phyloP scores from a whole-genome alignment of 2,797 vertebrate species.

The Anisognathus igniventris region DNA sequence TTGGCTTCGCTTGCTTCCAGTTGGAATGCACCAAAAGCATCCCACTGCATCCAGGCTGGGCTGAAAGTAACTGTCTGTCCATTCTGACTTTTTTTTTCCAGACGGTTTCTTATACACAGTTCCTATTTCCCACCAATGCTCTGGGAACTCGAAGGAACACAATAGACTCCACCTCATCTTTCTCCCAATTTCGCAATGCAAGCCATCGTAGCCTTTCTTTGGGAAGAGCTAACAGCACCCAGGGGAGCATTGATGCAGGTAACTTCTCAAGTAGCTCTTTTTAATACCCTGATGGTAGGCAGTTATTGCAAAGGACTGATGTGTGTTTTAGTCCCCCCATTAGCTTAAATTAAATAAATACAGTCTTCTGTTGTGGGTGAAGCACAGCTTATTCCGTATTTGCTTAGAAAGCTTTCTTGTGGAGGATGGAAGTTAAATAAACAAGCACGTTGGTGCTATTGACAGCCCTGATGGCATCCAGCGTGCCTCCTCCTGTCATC shows the following conservation, averaged over 20 bases:
- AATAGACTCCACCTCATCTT: slow-evolving; percentile 95
- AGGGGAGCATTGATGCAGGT: slow-evolving; percentile 96
- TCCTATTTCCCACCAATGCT: slow-evolving; percentile 93
- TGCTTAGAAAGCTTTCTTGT: neutral
- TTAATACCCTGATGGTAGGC: neutral
- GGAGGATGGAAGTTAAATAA: neutral
- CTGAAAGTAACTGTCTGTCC: neutral
- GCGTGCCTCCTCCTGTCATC: neutral
- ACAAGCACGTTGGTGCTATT: neutral
- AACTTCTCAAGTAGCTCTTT: neutral
- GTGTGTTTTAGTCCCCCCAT: neutral
- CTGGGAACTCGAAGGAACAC: slow-evolving; percentile 93
- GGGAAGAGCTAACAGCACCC: slow-evolving; percentile 93
- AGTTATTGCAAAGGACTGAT: neutral
- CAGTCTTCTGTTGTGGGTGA: neutral
- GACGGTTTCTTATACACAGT: slow-evolving; percentile 98
- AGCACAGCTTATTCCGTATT: neutral
- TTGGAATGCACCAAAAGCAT: neutral
- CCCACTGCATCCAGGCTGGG: neutral
- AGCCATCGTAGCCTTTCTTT: slow-evolving; percentile 96
- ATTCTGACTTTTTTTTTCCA: slow-evolving; percentile 50
- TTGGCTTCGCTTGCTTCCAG: neutral
- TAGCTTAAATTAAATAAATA: neutral
- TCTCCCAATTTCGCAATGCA: slow-evolving; percentile 91
- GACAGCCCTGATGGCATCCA: neutral